These are phyloP conservation scores for Spondyliosoma cantharus DNA, from an alignment of 2,797 vertebrate species.

Conservation along the genomic window DNA sequence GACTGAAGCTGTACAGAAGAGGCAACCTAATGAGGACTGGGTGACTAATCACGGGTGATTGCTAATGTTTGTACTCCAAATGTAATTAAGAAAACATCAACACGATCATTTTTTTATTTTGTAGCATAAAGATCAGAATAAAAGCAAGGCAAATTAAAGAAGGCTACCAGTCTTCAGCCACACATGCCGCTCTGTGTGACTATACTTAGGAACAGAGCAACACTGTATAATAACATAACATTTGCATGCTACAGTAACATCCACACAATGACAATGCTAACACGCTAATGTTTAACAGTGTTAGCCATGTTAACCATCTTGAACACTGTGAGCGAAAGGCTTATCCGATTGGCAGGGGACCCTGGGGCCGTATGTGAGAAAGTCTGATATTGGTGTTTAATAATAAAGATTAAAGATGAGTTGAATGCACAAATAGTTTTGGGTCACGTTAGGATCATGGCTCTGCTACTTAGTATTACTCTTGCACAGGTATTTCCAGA, in stretches of 20 bases:
- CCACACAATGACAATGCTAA: background rate
- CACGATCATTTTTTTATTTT: background rate
- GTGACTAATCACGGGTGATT: background rate
- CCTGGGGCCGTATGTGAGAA: too few species aligned
- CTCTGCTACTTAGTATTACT: too few species aligned
- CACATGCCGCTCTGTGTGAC: background rate
- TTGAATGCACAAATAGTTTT: background rate
- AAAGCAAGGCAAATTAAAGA: background rate
- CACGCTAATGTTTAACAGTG: background rate
- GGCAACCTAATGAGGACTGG: slow-evolving; percentile 9
- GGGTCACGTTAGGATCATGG: background rate
- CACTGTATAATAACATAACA: too few species aligned
- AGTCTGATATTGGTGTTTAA: background rate
- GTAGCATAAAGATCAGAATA: background rate
- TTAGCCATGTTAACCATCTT: background rate
- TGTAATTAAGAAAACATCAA: slow-evolving; percentile 8
- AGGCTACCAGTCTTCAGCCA: background rate
- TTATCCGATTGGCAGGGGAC: too few species aligned
- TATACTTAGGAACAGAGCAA: background rate
- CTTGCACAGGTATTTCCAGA: background rate
- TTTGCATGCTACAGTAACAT: too few species aligned
- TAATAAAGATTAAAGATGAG: background rate
- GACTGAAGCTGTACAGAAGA: slow-evolving; percentile 13
- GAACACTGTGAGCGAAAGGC: too few species aligned
- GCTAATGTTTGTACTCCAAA: background rate